Base-by-base conservation (phyloP, 2,113 vertebrate genomes). In the Ageneiosus marmoratus region DNA sequence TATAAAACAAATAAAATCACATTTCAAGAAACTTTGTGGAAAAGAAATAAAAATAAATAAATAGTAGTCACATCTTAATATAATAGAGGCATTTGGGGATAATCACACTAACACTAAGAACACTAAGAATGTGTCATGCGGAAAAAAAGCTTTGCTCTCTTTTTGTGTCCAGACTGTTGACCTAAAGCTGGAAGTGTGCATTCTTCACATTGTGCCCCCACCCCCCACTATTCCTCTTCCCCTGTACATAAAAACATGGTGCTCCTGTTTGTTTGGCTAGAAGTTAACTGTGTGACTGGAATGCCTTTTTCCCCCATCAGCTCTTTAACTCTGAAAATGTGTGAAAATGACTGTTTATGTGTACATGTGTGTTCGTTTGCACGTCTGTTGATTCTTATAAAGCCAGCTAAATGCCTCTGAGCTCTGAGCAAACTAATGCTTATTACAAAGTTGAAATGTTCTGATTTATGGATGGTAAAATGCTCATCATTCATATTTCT, bases 241-340 rank as follows among this genome's bases (percentile, higher is more conserved):
- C 5, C 63, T 34, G 56, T 50, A 48, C 50, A 50, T 12, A 56
- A 84, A 63, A 44, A 46, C 75, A 27, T 16, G 13, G 13, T 44
- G 77, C 48, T 62, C 27, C 41, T 77, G 55, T 86, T 88, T 89
- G 87, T 86, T 87, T 85, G 83, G 80, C 50, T 86, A 84, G 56
- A 83, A 77, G 70, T 88, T 81, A 84, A 51, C 77, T 84, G 83
- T 83, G 56, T 55, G 81, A 53, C 74, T 84, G 87, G 89, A 87
- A 88, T 88, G 84, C 86, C 72, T 80, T 76, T 78, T 51, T 15
- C 29, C 41, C 72, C 73, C 73, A 44, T 44, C 50, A 34, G 0
- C 10, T 24, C 51, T 65, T 73, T 83, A 12, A 80, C 76, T 77
- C 67, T 72, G 65, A 44, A n/a, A 18, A 34, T 41, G 5, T 51